A percentile compares a stretch with the other conserved stretches of the same genome.
Conservation (phyloP, 2,797 vertebrate species). For the Pipistrellus pygmaeus region DNA sequence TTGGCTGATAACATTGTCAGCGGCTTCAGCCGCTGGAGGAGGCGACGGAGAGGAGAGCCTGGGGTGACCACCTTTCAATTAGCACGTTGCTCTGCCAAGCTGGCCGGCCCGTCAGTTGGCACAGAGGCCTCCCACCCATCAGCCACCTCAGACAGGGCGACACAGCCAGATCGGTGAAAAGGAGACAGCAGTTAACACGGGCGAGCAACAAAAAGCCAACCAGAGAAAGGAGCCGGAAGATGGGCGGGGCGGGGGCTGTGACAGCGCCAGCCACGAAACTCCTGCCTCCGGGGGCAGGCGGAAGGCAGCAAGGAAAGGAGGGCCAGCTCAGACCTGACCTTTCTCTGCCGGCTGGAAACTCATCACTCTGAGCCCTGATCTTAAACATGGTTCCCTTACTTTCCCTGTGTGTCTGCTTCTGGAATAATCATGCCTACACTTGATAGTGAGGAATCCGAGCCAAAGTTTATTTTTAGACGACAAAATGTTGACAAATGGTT, state of each 20-base stretch:
- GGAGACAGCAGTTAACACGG: conserved; percentile 58
- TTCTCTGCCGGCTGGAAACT: conserved; percentile 1
- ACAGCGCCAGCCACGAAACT: not conserved
- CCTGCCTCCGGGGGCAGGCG: conserved; percentile 48
- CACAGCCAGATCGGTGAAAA: conserved; percentile 60
- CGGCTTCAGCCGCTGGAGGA: conserved; percentile 66
- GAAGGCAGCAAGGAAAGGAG: not conserved
- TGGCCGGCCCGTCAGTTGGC: conserved; percentile 67
- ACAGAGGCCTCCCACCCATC: not conserved
- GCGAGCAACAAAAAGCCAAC: conserved; percentile 52
- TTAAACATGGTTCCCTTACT: accelerated
- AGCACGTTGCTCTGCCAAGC: conserved; percentile 66
- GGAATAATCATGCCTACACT: not conserved
- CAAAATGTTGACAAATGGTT: not conserved
- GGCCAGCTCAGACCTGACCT: conserved; percentile 61
- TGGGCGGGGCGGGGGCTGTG: not conserved
- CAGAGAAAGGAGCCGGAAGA: not conserved
- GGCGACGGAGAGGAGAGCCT: conserved; percentile 6
- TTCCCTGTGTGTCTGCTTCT: not conserved
- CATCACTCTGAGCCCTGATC: accelerated
- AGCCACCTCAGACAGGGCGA: conserved; percentile 35
- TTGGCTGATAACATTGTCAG: conserved; percentile 72
- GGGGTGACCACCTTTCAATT: conserved; percentile 74
- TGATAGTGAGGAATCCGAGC: not conserved
- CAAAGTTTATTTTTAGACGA: not conserved